Percentiles rank a stretch among this genome's conserved stretches.
Evolutionary conservation across 2,888 invertebrate genomes (phyloP).

Genomic region (Cinara cedri): DNA sequence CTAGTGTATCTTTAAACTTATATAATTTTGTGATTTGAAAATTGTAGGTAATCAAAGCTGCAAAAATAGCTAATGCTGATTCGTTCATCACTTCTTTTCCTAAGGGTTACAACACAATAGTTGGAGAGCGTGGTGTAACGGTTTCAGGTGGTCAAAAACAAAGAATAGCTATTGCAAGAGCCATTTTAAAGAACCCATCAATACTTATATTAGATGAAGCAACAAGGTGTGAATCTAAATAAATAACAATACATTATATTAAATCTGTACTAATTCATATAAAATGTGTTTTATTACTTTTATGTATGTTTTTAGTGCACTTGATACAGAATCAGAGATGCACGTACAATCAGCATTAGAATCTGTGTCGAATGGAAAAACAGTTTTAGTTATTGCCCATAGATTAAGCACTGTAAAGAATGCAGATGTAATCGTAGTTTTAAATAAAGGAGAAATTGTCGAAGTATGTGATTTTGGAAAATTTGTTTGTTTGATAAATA

Average conservation of each 20-base stretch:
- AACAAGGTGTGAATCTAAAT: constrained; percentile 74
- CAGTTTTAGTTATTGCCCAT: constrained; percentile 95
- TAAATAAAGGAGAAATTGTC: constrained; percentile 81
- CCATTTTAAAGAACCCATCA: constrained; percentile 87
- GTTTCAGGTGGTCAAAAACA: constrained; percentile 95
- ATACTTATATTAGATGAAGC: constrained; percentile 92
- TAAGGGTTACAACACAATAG: constrained; percentile 80
- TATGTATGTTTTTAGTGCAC: constrained; percentile 76
- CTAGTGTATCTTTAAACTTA: too few relatives aligned
- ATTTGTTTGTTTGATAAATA: background rate
- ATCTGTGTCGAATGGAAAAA: constrained; percentile 79
- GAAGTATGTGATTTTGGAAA: constrained; percentile 69
- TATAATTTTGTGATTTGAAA: too few relatives aligned
- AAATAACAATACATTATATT: background rate
- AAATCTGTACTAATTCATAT: too few relatives aligned
- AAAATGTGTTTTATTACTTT: too few relatives aligned
- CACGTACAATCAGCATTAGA: constrained; percentile 89
- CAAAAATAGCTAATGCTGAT: constrained; percentile 87
- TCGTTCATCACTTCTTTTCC: constrained; percentile 86
- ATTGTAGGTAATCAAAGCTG: constrained; percentile 68
- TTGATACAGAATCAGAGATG: constrained; percentile 91
- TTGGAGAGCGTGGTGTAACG: constrained; percentile 90
- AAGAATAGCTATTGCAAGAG: constrained; percentile 91
- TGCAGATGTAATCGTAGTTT: constrained; percentile 90
- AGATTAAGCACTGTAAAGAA: constrained; percentile 88